A percentile compares a stretch with the other conserved stretches of the same genome.
These are phyloP conservation scores for Antennarius maculatus DNA, from an alignment of 2,797 vertebrate genomes.

Conservation along the genomic window DNA sequence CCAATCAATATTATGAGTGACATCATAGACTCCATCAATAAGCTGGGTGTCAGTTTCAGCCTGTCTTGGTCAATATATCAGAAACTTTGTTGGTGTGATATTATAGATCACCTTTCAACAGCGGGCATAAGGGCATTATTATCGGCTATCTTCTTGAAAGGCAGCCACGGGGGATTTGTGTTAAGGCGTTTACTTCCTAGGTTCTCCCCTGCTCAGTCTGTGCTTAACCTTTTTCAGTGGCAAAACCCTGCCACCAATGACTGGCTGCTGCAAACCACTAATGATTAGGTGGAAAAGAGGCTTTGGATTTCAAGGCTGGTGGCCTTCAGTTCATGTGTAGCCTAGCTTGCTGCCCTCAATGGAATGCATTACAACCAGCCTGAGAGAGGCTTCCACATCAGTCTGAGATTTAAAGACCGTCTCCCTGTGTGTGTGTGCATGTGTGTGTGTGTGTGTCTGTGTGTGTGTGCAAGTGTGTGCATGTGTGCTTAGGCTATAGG, in stretches of 20 bases:
- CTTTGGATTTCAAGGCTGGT: conserved; percentile 50
- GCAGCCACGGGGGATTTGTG: conserved; percentile 48
- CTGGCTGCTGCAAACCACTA: conserved; percentile 43
- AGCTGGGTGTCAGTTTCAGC: conserved; percentile 2
- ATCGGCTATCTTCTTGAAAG: conserved; percentile 38
- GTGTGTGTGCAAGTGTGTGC: neutral
- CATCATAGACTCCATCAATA: conserved; percentile 1
- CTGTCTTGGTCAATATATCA: conserved; percentile 24
- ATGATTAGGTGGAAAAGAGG: conserved; percentile 41
- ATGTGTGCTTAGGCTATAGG: neutral
- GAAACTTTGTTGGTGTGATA: neutral
- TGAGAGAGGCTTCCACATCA: neutral
- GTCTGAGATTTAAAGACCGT: conserved; percentile 15
- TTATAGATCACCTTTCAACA: conserved; percentile 16
- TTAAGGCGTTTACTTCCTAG: conserved; percentile 36
- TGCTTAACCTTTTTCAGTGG: conserved; percentile 59
- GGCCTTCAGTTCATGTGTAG: conserved; percentile 29
- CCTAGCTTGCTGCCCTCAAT: conserved; percentile 21
- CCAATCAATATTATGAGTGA: conserved; percentile 4
- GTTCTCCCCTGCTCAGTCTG: conserved; percentile 49
- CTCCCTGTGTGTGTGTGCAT: neutral
- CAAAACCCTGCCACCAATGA: conserved; percentile 47
- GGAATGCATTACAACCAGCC: conserved; percentile 13
- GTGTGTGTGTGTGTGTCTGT: neutral
- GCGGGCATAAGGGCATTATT: conserved; percentile 53